A percentile compares a stretch with the other conserved stretches of the same genome.
These are phyloP conservation scores for Notothenia rossii DNA, from an alignment of 2,113 vertebrate species.

Conservation along the genomic window DNA sequence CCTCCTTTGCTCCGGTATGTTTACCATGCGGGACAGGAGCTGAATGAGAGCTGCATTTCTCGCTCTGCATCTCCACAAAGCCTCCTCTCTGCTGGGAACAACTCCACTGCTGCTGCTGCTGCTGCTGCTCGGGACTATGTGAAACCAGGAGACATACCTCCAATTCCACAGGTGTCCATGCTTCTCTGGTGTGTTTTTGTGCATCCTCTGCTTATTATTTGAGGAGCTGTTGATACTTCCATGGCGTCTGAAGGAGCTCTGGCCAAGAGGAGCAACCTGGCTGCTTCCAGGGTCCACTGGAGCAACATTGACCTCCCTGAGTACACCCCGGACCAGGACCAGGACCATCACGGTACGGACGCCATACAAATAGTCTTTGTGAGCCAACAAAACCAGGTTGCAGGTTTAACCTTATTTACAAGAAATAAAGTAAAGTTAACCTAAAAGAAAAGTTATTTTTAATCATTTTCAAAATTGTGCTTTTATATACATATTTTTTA, in stretches of 20 bases:
- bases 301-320: neutral
- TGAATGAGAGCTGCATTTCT: constrained; percentile 6
- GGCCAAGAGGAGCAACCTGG: constrained; percentile 49
- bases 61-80: neutral
- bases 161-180: neutral
- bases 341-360: neutral
- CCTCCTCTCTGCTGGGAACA: neutral
- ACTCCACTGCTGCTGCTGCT: neutral
- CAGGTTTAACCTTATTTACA: too few relatives aligned
- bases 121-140: neutral
- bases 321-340: neutral
- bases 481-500: neutral
- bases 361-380: neutral
- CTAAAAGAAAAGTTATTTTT: neutral
- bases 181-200: neutral
- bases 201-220: neutral
- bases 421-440: neutral
- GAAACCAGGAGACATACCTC: neutral
- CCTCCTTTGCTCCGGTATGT: constrained; percentile 23
- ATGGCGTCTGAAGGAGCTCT: constrained; percentile 49
- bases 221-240: neutral
- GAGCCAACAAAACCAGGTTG: neutral
- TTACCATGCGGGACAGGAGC: constrained; percentile 3
- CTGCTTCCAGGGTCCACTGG: constrained; percentile 50
- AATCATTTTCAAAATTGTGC: neutral